Evolutionary conservation across 2,797 vertebrate species (phyloP), one percentile per base, ranked within the genome.

Genomic region (Pantherophis vulpinus): DNA sequence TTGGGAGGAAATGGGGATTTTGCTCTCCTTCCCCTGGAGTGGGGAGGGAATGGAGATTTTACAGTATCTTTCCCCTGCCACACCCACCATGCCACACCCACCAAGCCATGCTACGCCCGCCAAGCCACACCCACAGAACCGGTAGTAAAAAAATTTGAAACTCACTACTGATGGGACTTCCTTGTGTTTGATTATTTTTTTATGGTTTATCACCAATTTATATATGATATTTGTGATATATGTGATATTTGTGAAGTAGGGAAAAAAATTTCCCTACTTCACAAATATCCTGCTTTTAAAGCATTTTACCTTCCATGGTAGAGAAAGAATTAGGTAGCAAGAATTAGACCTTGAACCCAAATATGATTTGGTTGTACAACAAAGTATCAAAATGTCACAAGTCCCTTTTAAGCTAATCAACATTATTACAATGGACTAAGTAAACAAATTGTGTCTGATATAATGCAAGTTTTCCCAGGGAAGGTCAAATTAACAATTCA

Each of bases 401-500:
- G 47, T 55, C 51, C 20, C 63, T 74, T 74, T 90, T 74, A 37
- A 83, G 10, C 63, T 66, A 70, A 90, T 90, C 66, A 95, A 93
- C 47, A 8, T 79, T 1, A 93, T 59, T 70, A 94, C 89, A 29
- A 29, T 29, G 88, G 37, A 91, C 93, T 89, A 96, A 94, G 94
- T 92, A 93, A 96, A 93, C 1, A 94, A 94, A 91, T 91, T 83
- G 66, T 59, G 4, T 91, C 94, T 94, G 93, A 88, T 14, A 42
- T 61, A 88, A 37, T 18, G 89, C 92, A 51, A 5, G 54, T 90
- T 60, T 25, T 89, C 20, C 86, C 11, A 32, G 42, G 89, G 93
- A 93, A 94, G 86, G 66, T 93, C 90, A 95, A 96, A 94, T 94
- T 96, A 95, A 92, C 55, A 96, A 94, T 94, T 88, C 8, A 89